phyloP scores from a whole-genome alignment of 2,797 vertebrate species.

The Triplophysa bombifrons region DNA sequence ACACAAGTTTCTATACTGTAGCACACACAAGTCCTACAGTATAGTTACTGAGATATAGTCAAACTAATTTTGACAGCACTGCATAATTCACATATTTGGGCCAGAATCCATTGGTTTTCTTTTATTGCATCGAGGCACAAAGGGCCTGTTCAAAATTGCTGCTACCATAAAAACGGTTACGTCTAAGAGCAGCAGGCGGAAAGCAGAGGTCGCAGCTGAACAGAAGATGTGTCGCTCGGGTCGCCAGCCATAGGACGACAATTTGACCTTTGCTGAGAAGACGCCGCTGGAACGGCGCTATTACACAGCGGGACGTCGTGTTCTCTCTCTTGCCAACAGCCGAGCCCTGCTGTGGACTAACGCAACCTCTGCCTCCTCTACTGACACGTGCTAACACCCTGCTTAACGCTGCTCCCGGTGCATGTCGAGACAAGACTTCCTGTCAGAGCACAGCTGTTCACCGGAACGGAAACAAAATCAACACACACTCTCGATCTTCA shows the following conservation, averaged over 20 bases:
- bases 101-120: not conserved
- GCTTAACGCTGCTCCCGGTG: conserved; percentile 17
- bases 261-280: conserved; percentile 43
- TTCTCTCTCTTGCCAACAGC: conserved; percentile 51
- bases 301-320: conserved; percentile 53
- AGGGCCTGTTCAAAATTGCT: not conserved
- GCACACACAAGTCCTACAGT: not conserved
- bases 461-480: not conserved
- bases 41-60: not conserved
- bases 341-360: conserved; percentile 31
- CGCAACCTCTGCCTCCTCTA: conserved; percentile 22
- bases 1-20: not conserved
- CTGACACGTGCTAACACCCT: conserved; percentile 37
- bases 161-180: not conserved
- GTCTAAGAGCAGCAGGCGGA: conserved; percentile 46
- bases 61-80: not conserved
- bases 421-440: conserved; percentile 20
- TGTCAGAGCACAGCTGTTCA: conserved; percentile 21
- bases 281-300: conserved; percentile 47
- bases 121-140: not conserved
- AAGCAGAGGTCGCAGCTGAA: conserved; percentile 55
- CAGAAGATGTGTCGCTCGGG: conserved; percentile 49
- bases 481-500: not conserved
- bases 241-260: conserved; percentile 49
- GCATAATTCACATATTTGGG: not conserved